These are phyloP conservation scores for Callionymus lyra DNA, from an alignment of 2,113 vertebrate genomes.

Conservation along the genomic window DNA sequence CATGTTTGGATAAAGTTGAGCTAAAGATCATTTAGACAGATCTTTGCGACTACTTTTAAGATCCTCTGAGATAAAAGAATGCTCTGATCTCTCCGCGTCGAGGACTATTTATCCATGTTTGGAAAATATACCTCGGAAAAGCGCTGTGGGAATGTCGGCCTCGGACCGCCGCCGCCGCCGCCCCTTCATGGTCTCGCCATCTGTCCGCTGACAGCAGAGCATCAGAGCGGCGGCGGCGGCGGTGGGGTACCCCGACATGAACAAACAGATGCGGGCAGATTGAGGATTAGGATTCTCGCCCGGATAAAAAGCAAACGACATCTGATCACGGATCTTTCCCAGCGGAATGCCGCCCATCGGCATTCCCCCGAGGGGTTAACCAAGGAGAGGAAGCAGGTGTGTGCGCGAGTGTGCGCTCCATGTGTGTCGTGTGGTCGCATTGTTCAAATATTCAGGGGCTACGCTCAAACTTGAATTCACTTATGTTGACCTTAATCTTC, in stretches of 20 bases:
- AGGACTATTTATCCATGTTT: conserved; percentile 17
- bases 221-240: conserved; percentile 49
- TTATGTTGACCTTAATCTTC: too few species aligned
- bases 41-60: too few species aligned
- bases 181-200: conserved; percentile 61
- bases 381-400: conserved; percentile 66
- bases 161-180: conserved; percentile 53
- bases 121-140: conserved; percentile 16
- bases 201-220: conserved; percentile 58
- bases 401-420: conserved; percentile 23
- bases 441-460: conserved; percentile 9
- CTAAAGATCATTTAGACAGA: too few species aligned
- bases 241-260: conserved; percentile 37
- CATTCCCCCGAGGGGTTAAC: conserved; percentile 64
- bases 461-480: too few species aligned
- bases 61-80: too few species aligned
- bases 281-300: conserved; percentile 64
- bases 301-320: conserved; percentile 67
- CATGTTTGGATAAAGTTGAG: too few species aligned
- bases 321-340: conserved; percentile 66
- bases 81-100: conserved; percentile 10
- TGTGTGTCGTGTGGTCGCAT: conserved; percentile 10
- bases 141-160: too few species aligned
- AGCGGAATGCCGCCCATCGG: conserved; percentile 51
- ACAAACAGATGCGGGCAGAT: conserved; percentile 66